Conservation (phyloP, 2,797 vertebrate genomes). For the Manis pentadactyla region DNA sequence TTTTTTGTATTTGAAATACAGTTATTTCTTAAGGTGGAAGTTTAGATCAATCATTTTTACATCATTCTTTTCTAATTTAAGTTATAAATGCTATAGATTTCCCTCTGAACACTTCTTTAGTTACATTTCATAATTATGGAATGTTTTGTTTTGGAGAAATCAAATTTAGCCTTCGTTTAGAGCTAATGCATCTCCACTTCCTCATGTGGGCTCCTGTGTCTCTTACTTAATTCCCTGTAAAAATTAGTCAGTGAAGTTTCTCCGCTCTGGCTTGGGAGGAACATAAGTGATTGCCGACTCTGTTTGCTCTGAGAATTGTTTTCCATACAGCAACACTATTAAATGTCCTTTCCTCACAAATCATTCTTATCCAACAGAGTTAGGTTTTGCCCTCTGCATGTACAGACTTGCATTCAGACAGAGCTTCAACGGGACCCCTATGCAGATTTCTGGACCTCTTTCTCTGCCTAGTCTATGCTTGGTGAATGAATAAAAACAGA, state of each 20-base stretch:
- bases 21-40: background rate
- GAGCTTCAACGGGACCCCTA: background rate
- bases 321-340: background rate
- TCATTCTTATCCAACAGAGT: conserved; percentile 21
- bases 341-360: background rate
- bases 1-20: background rate
- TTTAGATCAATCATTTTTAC: background rate
- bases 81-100: background rate
- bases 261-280: background rate
- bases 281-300: background rate
- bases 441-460: background rate
- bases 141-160: background rate
- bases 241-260: background rate
- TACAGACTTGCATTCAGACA: background rate
- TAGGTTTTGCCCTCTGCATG: background rate
- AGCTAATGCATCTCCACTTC: background rate
- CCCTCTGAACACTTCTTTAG: background rate
- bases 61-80: background rate
- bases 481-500: conserved; percentile 47
- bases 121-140: conserved; percentile 3
- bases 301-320: background rate
- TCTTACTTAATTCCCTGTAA: background rate
- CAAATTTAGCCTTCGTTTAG: background rate
- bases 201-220: background rate
- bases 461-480: background rate